Conservation (phyloP, 2,888 invertebrate genomes). For the Ellobium chinense region DNA sequence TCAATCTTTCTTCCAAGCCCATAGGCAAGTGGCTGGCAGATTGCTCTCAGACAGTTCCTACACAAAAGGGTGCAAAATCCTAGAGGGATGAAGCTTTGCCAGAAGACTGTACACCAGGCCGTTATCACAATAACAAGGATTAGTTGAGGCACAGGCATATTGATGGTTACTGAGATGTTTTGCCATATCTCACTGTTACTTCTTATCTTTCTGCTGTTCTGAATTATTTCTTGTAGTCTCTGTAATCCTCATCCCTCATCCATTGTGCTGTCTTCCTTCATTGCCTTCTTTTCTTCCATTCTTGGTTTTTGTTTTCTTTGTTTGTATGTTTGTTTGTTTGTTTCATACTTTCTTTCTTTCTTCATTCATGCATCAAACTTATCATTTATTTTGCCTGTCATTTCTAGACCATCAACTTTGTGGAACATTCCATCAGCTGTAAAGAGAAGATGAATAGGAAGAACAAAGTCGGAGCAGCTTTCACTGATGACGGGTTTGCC, state of each 20-base stretch:
- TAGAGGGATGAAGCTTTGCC: too few relatives aligned
- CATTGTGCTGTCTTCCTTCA: too few relatives aligned
- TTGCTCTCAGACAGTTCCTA: too few relatives aligned
- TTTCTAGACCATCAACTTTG: conserved; percentile 91
- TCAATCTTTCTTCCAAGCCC: too few relatives aligned
- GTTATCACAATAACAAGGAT: too few relatives aligned
- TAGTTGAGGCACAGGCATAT: too few relatives aligned
- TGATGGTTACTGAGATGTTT: too few relatives aligned
- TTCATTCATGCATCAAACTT: neutral
- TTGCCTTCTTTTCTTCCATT: neutral
- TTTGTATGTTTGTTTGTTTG: neutral
- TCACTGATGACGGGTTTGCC: conserved; percentile 99
- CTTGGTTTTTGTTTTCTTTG: neutral
- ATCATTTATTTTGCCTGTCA: neutral
- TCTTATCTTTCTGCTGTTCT: neutral
- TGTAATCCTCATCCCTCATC: neutral
- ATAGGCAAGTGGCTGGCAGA: too few relatives aligned
- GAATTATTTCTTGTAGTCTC: neutral
- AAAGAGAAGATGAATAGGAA: conserved; percentile 96
- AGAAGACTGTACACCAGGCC: too few relatives aligned
- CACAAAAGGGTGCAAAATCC: too few relatives aligned
- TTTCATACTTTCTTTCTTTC: neutral
- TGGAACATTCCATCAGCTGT: conserved; percentile 93
- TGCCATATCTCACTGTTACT: too few relatives aligned
- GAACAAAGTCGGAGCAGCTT: conserved; percentile 91